Evolutionary conservation across 2,797 vertebrate species (phyloP), one percentile per base, ranked within the genome.

Genomic region (Epinephelus malabaricus): DNA sequence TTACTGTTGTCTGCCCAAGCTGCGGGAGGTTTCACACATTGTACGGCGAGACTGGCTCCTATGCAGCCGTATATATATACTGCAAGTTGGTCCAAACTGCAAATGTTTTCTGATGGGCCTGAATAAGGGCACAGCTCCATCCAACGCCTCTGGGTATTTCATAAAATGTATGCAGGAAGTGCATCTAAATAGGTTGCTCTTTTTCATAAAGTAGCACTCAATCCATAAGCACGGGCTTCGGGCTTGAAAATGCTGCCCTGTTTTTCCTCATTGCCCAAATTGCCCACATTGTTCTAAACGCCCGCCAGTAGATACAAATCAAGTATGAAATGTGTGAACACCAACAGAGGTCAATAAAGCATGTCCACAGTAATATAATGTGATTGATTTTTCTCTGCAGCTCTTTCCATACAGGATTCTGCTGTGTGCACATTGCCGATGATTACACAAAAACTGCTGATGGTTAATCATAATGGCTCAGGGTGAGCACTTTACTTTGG

Each of bases 391-490:
- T 92, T 77, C 90, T 93, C 93, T 83, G 86, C 88, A 86, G 92
- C 85, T 81, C 86, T 91, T 91, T 92, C 91, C 90, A 90, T 91
- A 80, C 72, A 54, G 86, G 82, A 89, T 82, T 92, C 73, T 90
- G 91, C 85, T 76, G 86, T 76, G 82, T 78, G 86, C 89, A 84
- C 89, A 78, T 82, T 90, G 92, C 88, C 87, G 86, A 92, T 95
- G 93, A 95, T 95, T 95, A 95, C 92, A 92, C 89, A 92, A 93
- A 94, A 93, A 92, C 92, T 89, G 93, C 93, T 92, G 90, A 94
- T 94, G 90, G 93, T 94, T 94, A 94, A 94, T 95, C 93, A 95
- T 93, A 92, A 93, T 94, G 89, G 93, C 90, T 91, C 82, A 79
- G 92, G 94, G 92, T 94, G 90, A 94, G 92, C 91, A 92, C 90